Evolutionary conservation across 2,113 vertebrate species (phyloP).

Genomic region (Rhinolophus sinicus): DNA sequence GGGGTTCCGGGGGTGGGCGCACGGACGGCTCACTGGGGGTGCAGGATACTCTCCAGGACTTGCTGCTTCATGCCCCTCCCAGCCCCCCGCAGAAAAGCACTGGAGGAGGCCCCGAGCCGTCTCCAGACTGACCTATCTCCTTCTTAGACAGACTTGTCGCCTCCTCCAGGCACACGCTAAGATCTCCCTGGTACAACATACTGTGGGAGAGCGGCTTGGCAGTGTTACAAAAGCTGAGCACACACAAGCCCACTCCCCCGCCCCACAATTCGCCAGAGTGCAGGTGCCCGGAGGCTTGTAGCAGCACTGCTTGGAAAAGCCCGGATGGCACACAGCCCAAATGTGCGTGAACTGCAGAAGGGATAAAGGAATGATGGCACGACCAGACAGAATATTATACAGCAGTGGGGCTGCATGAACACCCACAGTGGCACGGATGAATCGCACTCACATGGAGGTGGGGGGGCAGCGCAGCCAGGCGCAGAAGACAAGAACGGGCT

Average conservation of each 20-base stretch:
- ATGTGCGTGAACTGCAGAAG: accelerated
- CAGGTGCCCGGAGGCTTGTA: accelerated
- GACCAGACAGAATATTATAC: accelerated
- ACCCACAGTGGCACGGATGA: accelerated
- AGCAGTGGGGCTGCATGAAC: accelerated
- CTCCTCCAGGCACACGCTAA: accelerated
- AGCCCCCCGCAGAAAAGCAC: not conserved
- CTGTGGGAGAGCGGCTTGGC: not conserved
- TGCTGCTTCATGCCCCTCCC: not conserved
- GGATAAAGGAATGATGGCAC: accelerated
- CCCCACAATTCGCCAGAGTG: too few species aligned
- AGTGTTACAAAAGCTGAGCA: accelerated
- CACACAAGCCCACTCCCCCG: accelerated
- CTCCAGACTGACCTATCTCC: not conserved
- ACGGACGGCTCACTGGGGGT: not conserved
- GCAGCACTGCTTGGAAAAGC: not conserved
- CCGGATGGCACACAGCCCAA: not conserved
- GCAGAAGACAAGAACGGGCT: not conserved
- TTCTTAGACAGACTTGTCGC: not conserved
- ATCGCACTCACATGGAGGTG: accelerated
- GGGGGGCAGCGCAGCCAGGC: not conserved
- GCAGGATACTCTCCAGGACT: not conserved
- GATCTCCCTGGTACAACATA: not conserved
- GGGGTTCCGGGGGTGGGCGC: too few species aligned
- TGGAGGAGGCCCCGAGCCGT: not conserved